Evolutionary conservation across 2,113 vertebrate species (phyloP).

Genomic region (Lagenorhynchus albirostris): DNA sequence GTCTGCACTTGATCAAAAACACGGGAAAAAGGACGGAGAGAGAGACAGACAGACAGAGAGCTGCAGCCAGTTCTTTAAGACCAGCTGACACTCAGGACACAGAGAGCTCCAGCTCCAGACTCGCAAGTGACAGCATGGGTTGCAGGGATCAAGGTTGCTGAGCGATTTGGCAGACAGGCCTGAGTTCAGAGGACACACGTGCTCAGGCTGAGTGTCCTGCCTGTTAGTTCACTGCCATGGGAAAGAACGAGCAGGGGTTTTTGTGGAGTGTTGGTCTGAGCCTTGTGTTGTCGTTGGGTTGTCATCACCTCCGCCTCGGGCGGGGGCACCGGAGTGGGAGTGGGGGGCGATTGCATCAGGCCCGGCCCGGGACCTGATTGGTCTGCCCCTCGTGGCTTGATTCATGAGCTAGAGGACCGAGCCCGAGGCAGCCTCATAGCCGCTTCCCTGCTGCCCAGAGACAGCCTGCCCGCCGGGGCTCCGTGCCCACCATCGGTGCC

Average conservation of each 20-base stretch:
- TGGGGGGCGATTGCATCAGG: slow-evolving; percentile 87
- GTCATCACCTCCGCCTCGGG: not conserved
- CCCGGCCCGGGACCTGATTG: slow-evolving; percentile 80
- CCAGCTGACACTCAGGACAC: not conserved
- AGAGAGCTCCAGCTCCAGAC: slow-evolving; percentile 59
- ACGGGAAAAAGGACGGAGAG: fast-evolving
- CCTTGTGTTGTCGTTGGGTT: not conserved
- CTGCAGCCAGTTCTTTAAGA: not conserved
- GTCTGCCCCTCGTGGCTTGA: slow-evolving; percentile 82
- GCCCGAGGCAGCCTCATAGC: slow-evolving; percentile 79
- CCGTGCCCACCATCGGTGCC: not conserved
- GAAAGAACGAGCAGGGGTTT: fast-evolving
- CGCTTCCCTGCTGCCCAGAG: slow-evolving; percentile 78
- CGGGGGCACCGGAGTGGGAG: slow-evolving; percentile 75
- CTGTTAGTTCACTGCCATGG: fast-evolving
- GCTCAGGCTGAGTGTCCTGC: not conserved
- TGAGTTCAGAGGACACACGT: not conserved
- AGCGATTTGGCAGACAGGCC: slow-evolving; percentile 51
- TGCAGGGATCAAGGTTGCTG: slow-evolving; percentile 56
- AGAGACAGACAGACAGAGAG: too few species aligned
- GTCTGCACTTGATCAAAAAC: not conserved
- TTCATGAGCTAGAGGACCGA: slow-evolving; percentile 84
- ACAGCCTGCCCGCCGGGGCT: slow-evolving; percentile 77
- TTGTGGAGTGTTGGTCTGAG: fast-evolving
- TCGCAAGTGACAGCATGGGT: slow-evolving; percentile 56